These are phyloP conservation scores for Meteorus colon DNA, from an alignment of 2,888 invertebrate genomes.

Conservation along the genomic window DNA sequence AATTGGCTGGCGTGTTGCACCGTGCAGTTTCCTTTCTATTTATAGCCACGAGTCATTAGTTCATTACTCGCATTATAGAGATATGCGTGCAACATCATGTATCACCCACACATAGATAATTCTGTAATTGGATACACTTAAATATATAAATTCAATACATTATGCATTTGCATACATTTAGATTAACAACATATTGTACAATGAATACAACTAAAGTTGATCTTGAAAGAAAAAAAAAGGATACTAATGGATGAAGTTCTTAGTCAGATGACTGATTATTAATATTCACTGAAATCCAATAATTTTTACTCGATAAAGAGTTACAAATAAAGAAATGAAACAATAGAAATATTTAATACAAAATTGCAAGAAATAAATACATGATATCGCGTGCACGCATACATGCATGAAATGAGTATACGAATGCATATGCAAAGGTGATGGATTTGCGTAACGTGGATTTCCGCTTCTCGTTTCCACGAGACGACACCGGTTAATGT, in stretches of 20 bases:
- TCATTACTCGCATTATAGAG: slow-evolving; percentile 63
- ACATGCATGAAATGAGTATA: not conserved
- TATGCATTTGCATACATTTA: too few species aligned
- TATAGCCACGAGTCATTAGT: slow-evolving; percentile 65
- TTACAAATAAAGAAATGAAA: too few species aligned
- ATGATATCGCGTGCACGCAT: too few species aligned
- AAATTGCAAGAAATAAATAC: too few species aligned
- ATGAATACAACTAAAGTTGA: too few species aligned
- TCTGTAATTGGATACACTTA: slow-evolving; percentile 48
- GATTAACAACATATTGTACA: too few species aligned
- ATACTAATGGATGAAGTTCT: too few species aligned
- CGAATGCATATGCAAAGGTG: slow-evolving; percentile 12
- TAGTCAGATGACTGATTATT: too few species aligned
- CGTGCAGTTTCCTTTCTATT: slow-evolving; percentile 58
- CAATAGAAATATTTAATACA: too few species aligned
- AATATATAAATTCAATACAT: not conserved
- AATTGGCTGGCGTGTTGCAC: slow-evolving; percentile 67
- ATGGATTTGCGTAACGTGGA: slow-evolving; percentile 31
- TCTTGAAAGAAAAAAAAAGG: too few species aligned
- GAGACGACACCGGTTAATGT: slow-evolving; percentile 62
- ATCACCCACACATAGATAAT: slow-evolving; percentile 28
- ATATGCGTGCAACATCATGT: slow-evolving; percentile 36
- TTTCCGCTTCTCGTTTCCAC: slow-evolving; percentile 43
- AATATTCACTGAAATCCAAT: too few species aligned
- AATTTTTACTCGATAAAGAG: too few species aligned